Evolutionary conservation across 2,888 invertebrate species (phyloP).

Genomic region (Ashinkailepas kermadecensis): DNA sequence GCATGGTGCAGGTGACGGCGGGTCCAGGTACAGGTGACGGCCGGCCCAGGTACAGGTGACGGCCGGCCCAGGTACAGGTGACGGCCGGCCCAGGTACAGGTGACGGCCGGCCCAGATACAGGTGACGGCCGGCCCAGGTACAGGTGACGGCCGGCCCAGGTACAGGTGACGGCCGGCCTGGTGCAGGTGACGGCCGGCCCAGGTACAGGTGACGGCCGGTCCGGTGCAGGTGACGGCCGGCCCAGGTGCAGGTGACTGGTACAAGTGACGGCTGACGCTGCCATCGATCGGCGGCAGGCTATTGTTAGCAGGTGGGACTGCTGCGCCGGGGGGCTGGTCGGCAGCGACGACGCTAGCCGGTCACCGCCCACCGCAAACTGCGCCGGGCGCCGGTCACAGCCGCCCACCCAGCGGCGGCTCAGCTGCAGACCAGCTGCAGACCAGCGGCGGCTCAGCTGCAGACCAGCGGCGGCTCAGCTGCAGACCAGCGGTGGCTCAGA

Average conservation of each 20-base stretch:
- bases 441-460: too few relatives aligned
- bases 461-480: too few relatives aligned
- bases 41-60: neutral
- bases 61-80: neutral
- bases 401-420: too few relatives aligned
- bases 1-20: neutral
- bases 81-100: neutral
- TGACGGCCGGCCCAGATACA: neutral
- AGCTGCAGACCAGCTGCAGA: too few relatives aligned
- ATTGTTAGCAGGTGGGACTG: neutral
- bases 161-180: neutral
- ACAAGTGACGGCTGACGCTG: neutral
- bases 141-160: neutral
- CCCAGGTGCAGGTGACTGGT: neutral
- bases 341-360: neutral
- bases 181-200: neutral
- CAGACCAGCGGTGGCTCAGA: too few relatives aligned
- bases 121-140: neutral
- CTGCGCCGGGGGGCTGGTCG: neutral
- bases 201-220: neutral
- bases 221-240: neutral
- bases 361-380: too few relatives aligned
- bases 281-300: neutral
- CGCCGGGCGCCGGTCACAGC: too few relatives aligned
- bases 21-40: neutral